These are phyloP conservation scores for Cephus sareptanus DNA, from an alignment of 2,888 invertebrate genomes.

Conservation along the genomic window DNA sequence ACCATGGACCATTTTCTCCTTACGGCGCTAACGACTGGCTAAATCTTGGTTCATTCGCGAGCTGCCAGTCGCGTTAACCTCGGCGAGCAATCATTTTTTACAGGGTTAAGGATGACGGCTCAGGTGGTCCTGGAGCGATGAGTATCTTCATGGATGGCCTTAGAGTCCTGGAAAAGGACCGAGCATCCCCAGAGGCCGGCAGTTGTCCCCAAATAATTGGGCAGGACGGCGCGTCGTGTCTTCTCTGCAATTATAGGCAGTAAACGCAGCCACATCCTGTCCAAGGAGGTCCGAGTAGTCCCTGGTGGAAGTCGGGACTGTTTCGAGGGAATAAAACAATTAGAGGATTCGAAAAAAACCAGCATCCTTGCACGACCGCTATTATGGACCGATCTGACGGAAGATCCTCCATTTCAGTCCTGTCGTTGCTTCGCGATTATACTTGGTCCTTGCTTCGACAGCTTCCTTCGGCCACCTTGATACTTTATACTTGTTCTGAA, in stretches of 20 bases:
- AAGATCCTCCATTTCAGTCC: not conserved
- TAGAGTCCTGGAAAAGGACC: slow-evolving; percentile 4
- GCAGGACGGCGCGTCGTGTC: slow-evolving; percentile 49
- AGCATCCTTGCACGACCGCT: not conserved
- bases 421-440: not conserved
- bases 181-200: slow-evolving; percentile 29
- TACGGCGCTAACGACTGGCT: not conserved
- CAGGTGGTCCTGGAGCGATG: slow-evolving; percentile 15
- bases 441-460: not conserved
- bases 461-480: not conserved
- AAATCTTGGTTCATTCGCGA: not conserved
- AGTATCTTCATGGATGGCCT: not conserved
- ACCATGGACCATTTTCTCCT: no score
- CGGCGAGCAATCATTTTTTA: slow-evolving; percentile 15
- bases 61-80: not conserved
- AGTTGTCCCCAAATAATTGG: slow-evolving; percentile 64
- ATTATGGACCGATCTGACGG: not conserved
- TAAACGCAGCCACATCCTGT: slow-evolving; percentile 66
- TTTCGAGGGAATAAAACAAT: slow-evolving; percentile 45
- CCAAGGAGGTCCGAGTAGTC: slow-evolving; percentile 35
- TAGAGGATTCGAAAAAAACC: slow-evolving; percentile 38
- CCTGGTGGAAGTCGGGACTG: slow-evolving; percentile 35
- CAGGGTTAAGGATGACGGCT: slow-evolving; percentile 10
- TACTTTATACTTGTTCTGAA: not conserved
- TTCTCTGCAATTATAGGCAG: slow-evolving; percentile 64